A percentile compares a stretch with the other conserved stretches of the same genome.
Conservation (phyloP, 1,140 invertebrate species). For the Cryptotermes secundus region DNA sequence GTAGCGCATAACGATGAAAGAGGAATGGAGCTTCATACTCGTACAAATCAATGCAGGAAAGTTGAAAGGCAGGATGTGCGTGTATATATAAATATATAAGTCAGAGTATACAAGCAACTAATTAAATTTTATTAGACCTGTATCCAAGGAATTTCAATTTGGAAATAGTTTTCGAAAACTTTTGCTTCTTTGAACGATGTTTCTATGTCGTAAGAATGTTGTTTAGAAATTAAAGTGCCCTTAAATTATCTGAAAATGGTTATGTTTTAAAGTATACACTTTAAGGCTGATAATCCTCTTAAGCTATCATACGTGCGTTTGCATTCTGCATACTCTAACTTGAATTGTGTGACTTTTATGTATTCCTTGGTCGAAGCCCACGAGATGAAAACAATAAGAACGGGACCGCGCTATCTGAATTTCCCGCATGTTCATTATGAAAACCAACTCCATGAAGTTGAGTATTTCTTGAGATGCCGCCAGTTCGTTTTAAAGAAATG, state of each 20-base stretch:
- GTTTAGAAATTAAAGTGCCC: not conserved
- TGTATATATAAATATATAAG: not conserved
- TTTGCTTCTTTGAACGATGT: constrained; percentile 7
- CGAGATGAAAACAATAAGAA: no score
- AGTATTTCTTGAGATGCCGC: no score
- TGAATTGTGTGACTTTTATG: no score
- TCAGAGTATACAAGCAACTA: not conserved
- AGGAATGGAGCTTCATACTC: no score
- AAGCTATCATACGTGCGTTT: no score
- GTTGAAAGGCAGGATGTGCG: not conserved
- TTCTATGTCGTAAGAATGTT: not conserved
- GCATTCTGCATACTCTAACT: no score
- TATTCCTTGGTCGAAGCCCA: no score
- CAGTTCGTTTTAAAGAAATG: no score
- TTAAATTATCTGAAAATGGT: not conserved
- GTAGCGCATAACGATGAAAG: no score
- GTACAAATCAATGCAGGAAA: not conserved
- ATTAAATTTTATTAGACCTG: constrained; percentile 29
- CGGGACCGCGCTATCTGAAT: no score
- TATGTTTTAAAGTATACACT: not conserved
- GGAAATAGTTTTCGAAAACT: constrained; percentile 19
- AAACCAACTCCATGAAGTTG: no score
- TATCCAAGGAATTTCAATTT: constrained; percentile 29
- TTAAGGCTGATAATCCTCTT: not conserved
- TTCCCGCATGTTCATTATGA: no score